Evolutionary conservation across 1,140 invertebrate species (phyloP).

Genomic region (Zaprionus capensis): DNA sequence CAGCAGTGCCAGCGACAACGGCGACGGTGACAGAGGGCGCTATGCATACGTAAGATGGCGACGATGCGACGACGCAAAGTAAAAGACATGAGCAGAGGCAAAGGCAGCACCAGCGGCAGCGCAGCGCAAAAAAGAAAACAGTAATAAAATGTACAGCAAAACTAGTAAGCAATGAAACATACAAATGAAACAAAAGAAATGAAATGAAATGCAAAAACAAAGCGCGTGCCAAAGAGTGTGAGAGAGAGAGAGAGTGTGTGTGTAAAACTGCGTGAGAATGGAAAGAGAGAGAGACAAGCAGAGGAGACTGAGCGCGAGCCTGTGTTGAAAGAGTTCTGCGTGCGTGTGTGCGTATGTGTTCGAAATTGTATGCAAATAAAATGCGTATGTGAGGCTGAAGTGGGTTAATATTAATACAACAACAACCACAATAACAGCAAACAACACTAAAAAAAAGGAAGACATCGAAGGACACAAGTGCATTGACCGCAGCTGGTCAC

Average conservation of each 20-base stretch:
- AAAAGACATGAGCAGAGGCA: conserved; percentile 7
- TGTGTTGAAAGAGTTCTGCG: conserved; percentile 24
- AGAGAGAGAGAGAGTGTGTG: background rate
- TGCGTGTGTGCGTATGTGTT: conserved; percentile 16
- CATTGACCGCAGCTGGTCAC: conserved; percentile 34
- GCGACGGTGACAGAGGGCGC: conserved; percentile 26
- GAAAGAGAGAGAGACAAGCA: conserved; percentile 5
- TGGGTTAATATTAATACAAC: conserved; percentile 81
- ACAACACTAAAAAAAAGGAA: conserved; percentile 64
- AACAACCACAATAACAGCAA: conserved; percentile 39
- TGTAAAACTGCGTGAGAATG: conserved; percentile 10
- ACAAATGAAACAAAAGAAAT: conserved; percentile 54
- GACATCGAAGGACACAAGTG: conserved; percentile 67
- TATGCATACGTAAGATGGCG: conserved; percentile 45
- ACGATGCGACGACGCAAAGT: conserved; percentile 14
- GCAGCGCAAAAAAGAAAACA: conserved; percentile 9
- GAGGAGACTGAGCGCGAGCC: conserved; percentile 19
- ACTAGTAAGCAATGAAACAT: conserved; percentile 58
- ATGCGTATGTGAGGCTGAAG: conserved; percentile 77
- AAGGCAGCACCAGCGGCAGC: background rate
- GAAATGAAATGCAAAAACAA: conserved; percentile 61
- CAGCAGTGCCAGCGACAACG: conserved; percentile 36
- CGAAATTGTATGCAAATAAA: conserved; percentile 79
- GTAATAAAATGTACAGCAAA: conserved; percentile 19
- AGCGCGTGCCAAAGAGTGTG: conserved; percentile 35